Base-by-base conservation (phyloP, 2,113 vertebrate genomes). In the Jacana jacana region DNA sequence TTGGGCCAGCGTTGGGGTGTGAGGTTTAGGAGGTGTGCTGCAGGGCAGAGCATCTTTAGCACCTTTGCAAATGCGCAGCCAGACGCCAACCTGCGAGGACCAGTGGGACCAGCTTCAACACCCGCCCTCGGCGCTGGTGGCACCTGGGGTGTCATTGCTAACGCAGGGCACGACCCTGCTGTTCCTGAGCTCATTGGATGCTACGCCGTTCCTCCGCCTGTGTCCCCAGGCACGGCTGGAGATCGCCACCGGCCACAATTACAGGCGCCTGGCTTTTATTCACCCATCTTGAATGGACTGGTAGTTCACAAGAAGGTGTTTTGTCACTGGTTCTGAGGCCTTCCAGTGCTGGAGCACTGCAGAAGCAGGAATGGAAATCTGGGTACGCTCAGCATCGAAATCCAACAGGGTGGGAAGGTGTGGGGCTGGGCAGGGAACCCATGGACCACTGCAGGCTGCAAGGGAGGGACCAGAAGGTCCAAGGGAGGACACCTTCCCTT, bases 371-470 rank as follows among this genome's bases (percentile, higher is more conserved):
- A 11, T 66, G 60, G 60, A 63, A 91, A 70, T 2, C 30, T 55
- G 58, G 52, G 16, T 15, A 40, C 0, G 0, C 27, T 35, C 1
- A 0, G 58, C 28, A 27, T 66, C 60, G 27, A 64, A 69, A 86
- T 48, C 37, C 37, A 6, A 1, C 25, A 15, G 77, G 33, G 33
- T 65, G 72, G 69, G 54, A 55, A 86, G 39, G 42, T 0, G 0
- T 27, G 17, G 63, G 46, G 68, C 31, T 69, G 51, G 28, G 37
- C 37, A 82, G 23, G 13, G 72, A 69, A 51, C 19, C 7, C 52
- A 18, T 0, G 0, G 63, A 46, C 6, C 25, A 9, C 48, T 13
- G 1, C 0, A 0, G 28, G 54, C 58, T 52, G 37, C 0, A 0
- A 54, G 48, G 48, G 69, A 40, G 35, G 76, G 33, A 35, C 25